Percentiles rank a stretch among this genome's conserved stretches.
These are phyloP conservation scores for Dicrostonyx torquatus DNA, from an alignment of 2,797 vertebrate genomes.

Conservation along the genomic window DNA sequence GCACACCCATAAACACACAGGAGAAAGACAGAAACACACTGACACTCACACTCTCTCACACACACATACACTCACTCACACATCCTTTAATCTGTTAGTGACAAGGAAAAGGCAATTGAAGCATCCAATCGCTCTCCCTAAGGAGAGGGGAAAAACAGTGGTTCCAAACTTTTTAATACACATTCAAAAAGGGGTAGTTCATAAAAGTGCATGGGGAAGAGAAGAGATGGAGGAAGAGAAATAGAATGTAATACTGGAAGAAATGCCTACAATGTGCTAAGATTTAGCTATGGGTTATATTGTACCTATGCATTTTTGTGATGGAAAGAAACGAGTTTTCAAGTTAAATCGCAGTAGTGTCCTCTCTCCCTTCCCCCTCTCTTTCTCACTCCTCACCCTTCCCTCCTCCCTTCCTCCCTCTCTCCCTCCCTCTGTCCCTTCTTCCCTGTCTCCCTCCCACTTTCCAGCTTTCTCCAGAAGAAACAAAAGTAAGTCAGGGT, in stretches of 20 bases:
- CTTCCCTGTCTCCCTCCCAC: fast-evolving
- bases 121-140: not conserved
- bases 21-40: too few species aligned
- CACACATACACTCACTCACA: not conserved
- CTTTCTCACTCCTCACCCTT: fast-evolving
- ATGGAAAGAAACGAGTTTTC: not conserved
- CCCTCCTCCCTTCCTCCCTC: not conserved
- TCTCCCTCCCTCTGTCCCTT: not conserved
- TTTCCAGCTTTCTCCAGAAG: not conserved
- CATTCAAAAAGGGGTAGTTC: not conserved
- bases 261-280: not conserved
- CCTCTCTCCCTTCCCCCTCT: not conserved
- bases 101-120: not conserved
- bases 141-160: not conserved
- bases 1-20: too few species aligned
- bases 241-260: not conserved
- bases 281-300: not conserved
- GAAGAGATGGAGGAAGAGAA: not conserved
- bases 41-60: not conserved
- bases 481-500: not conserved
- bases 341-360: not conserved
- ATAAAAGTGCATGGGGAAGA: too few species aligned
- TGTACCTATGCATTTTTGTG: not conserved
- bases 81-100: not conserved
- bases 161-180: not conserved